These are phyloP conservation scores for Phasianus colchicus DNA, from an alignment of 2,113 vertebrate genomes.

Conservation along the genomic window DNA sequence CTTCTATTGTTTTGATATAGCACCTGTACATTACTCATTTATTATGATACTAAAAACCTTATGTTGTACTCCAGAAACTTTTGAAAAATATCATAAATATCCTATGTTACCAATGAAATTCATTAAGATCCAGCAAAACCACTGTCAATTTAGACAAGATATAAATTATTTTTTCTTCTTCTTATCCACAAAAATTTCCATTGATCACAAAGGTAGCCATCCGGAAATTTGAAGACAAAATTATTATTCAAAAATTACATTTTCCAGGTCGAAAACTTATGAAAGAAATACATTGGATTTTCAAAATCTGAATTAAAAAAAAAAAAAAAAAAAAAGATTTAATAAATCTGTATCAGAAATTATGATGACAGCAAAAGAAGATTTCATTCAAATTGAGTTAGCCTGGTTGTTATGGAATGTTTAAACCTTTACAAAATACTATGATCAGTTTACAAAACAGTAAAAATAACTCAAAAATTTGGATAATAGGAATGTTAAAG, in stretches of 20 bases:
- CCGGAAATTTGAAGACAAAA: background rate
- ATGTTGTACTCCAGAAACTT: background rate
- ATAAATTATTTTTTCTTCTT: slow-evolving; percentile 7
- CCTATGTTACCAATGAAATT: background rate
- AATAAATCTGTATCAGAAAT: background rate
- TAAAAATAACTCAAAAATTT: background rate
- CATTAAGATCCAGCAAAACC: background rate
- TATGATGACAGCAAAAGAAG: background rate
- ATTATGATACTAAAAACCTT: background rate
- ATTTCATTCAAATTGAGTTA: background rate
- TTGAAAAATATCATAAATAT: background rate
- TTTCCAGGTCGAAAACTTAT: background rate
- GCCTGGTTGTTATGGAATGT: accelerated
- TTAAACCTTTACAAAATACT: background rate
- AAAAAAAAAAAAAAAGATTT: background rate
- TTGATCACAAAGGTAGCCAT: background rate
- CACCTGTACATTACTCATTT: background rate
- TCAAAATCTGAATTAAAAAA: background rate
- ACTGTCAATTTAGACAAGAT: background rate
- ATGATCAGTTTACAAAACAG: background rate
- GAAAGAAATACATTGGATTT: background rate
- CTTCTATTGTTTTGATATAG: background rate
- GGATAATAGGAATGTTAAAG: background rate
- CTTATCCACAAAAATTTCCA: background rate
- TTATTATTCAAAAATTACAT: background rate